These are phyloP conservation scores for Buphagus erythrorhynchus DNA, from an alignment of 2,797 vertebrate genomes.

Conservation along the genomic window DNA sequence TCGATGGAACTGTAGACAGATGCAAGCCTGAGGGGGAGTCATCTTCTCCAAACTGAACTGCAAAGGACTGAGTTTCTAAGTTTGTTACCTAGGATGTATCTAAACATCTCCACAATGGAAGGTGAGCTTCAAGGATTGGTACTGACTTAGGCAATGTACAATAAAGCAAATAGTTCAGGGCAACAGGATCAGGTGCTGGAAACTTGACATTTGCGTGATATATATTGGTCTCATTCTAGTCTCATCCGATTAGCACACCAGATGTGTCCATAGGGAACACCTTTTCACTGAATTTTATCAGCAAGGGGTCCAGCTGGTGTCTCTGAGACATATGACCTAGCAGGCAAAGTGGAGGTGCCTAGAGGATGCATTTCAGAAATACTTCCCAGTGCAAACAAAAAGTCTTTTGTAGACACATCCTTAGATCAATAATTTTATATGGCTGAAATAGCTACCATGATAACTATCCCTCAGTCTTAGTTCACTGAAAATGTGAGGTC, in stretches of 20 bases:
- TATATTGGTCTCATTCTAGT: neutral
- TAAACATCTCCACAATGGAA: neutral
- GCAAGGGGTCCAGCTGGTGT: neutral
- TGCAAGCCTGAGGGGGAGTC: neutral
- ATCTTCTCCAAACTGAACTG: neutral
- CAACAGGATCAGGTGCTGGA: neutral
- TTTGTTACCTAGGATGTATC: neutral
- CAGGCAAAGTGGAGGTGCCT: neutral
- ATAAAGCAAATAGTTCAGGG: neutral
- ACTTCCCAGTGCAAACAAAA: neutral
- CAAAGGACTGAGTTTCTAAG: neutral
- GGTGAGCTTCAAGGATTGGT: neutral
- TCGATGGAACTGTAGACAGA: neutral
- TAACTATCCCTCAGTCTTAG: neutral
- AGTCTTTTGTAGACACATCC: neutral
- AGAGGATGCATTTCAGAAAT: neutral
- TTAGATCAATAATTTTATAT: neutral
- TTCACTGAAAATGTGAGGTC: neutral
- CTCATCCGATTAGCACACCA: neutral
- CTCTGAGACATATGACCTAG: neutral
- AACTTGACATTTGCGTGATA: fast-evolving
- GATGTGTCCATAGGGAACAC: neutral
- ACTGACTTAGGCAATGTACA: neutral
- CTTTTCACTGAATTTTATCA: neutral
- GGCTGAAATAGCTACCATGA: neutral